Conservation (phyloP, 2,888 invertebrate species). For the Apamea anceps region DNA sequence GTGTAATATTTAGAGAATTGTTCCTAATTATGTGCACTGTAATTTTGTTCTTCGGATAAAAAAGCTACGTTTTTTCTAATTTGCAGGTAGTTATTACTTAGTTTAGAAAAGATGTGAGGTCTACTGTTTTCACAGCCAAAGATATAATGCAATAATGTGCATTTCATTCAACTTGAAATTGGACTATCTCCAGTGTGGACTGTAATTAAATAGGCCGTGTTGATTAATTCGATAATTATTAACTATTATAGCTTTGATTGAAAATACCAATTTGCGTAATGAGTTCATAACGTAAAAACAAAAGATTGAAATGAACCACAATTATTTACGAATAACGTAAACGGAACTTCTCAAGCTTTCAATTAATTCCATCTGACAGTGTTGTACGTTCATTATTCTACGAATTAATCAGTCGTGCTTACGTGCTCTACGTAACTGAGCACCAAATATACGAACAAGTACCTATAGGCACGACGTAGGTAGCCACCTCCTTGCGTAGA, state of each 20-base stretch:
- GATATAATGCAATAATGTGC: neutral
- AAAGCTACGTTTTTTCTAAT: neutral
- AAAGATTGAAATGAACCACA: neutral
- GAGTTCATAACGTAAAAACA: neutral
- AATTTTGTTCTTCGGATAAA: neutral
- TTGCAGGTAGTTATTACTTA: neutral
- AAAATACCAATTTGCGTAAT: neutral
- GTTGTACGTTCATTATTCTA: slow-evolving; percentile 41
- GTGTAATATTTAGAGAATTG: neutral
- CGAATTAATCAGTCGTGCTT: slow-evolving; percentile 50
- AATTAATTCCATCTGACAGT: slow-evolving; percentile 41
- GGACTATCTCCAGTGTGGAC: neutral
- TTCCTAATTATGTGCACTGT: neutral
- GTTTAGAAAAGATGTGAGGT: neutral
- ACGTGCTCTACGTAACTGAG: slow-evolving; percentile 51
- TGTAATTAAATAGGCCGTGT: neutral
- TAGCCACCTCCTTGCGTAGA: slow-evolving; percentile 21
- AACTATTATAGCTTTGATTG: neutral
- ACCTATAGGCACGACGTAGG: slow-evolving; percentile 11
- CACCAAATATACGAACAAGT: slow-evolving; percentile 29
- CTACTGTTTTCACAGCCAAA: neutral
- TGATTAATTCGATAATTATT: neutral
- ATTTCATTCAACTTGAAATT: neutral
- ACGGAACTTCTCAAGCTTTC: slow-evolving; percentile 19
- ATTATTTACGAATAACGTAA: slow-evolving; percentile 11